phyloP scores from a whole-genome alignment of 2,113 vertebrate species.

The Arothron firmamentum region DNA sequence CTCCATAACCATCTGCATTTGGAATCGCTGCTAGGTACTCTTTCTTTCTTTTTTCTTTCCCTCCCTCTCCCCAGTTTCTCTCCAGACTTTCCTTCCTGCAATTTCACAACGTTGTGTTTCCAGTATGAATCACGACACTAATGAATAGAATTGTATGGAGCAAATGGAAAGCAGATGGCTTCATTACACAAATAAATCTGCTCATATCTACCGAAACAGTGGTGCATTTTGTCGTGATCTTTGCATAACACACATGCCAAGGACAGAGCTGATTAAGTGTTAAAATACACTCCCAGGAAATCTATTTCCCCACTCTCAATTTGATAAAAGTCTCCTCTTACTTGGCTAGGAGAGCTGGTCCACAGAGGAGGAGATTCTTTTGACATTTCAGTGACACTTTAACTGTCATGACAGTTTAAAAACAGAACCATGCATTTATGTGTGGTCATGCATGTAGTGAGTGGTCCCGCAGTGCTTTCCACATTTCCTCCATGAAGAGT shows the following conservation, averaged over 20 bases:
- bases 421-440: not conserved
- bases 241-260: constrained; percentile 39
- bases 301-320: constrained; percentile 23
- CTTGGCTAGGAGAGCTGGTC: constrained; percentile 2
- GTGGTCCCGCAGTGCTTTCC: not conserved
- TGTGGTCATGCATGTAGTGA: not conserved
- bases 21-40: constrained; percentile 54
- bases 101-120: constrained; percentile 62
- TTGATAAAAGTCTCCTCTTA: constrained; percentile 16
- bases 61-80: not conserved
- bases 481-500: not conserved
- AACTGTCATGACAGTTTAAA: not conserved
- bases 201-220: constrained; percentile 53
- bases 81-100: constrained; percentile 32
- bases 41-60: constrained; percentile 11
- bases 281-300: not conserved
- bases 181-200: constrained; percentile 69
- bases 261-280: not conserved
- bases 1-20: constrained; percentile 73
- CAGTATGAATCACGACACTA: constrained; percentile 67
- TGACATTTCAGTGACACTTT: constrained; percentile 12
- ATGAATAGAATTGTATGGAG: constrained; percentile 72
- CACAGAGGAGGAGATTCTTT: not conserved
- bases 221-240: constrained; percentile 48
- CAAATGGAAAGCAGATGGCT: constrained; percentile 74